Evolutionary conservation across 2,113 vertebrate species (phyloP).

Genomic region (Gymnarchus niloticus): DNA sequence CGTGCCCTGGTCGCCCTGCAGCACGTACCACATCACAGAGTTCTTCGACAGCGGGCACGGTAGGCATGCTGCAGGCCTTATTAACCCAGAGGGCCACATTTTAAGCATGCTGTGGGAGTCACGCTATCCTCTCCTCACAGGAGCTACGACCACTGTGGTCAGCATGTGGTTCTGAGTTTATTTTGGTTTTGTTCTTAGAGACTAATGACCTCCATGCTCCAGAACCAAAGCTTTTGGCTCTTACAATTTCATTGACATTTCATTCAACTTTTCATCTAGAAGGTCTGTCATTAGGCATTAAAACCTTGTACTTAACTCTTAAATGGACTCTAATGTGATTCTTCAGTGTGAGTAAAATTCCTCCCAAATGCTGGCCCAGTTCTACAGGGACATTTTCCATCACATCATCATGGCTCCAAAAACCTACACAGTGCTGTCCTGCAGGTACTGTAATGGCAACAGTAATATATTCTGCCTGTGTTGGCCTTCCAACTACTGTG

Average conservation of each 20-base stretch:
- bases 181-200: not conserved
- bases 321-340: not conserved
- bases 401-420: slow-evolving; percentile 38
- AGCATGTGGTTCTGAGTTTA: not conserved
- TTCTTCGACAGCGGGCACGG: slow-evolving; percentile 90
- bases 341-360: slow-evolving; percentile 26
- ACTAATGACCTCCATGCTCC: too few species aligned
- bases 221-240: not conserved
- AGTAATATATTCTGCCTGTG: slow-evolving; percentile 19
- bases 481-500: not conserved
- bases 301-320: not conserved
- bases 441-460: slow-evolving; percentile 42
- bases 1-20: slow-evolving; percentile 92
- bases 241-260: not conserved
- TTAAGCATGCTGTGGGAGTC: not conserved
- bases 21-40: slow-evolving; percentile 84
- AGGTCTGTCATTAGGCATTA: not conserved
- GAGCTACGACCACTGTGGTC: not conserved
- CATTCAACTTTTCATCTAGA: not conserved
- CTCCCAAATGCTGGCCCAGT: slow-evolving; percentile 25
- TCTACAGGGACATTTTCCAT: slow-evolving; percentile 38
- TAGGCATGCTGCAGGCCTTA: slow-evolving; percentile 42
- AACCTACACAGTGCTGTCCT: slow-evolving; percentile 39
- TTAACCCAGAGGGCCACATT: not conserved
- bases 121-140: not conserved